Base-by-base conservation (phyloP, 2,888 invertebrate genomes). In the Apeira syringaria region DNA sequence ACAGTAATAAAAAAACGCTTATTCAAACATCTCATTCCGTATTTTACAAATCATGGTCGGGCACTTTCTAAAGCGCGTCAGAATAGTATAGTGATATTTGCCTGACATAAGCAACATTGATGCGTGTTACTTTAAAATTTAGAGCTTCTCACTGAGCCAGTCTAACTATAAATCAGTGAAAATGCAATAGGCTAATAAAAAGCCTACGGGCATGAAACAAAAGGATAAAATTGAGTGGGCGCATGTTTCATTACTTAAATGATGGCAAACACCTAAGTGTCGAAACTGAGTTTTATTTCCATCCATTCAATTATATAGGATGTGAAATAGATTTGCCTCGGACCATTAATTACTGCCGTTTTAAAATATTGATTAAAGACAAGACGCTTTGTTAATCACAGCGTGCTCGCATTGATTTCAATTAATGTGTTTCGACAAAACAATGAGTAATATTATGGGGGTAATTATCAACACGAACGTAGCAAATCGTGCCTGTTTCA, bases 371-470 rank as follows among this genome's bases (percentile, higher is more conserved):
- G 56, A 69, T 65, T 54, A 55, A 64, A 59, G 60, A 51, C 43
- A 53, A 64, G 59, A 67, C 61, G 63, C 74, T 71, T 74, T 71
- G 70, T 76, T 74, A 68, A 66, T 71, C 73, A 65, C 64, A 68
- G 68, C 68, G 59, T 54, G 62, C 58, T 48, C 59, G 44, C 53
- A 62, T 59, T 59, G 69, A 68, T 74, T 78, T 77, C 74, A 65
- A 76, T 74, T 69, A 70, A 78, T 78, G 71, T 77, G 74, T 76
- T 70, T 76, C 65, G 50, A 64, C 74, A 77, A 81, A 79, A 80
- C 78, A 81, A 80, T 81, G 63, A 68, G 28, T 30, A 38, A 26
- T 61, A 65, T 20, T 7, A 7, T n/a, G 2, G 55, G 57, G 64
- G 63, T 65, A 68, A 65, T 73, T 70, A 75, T 13, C 18, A 15